Percentiles rank a stretch among this genome's conserved stretches.
phyloP scores from a whole-genome alignment of 2,888 invertebrate species.

The Chaitophorus viminalis region DNA sequence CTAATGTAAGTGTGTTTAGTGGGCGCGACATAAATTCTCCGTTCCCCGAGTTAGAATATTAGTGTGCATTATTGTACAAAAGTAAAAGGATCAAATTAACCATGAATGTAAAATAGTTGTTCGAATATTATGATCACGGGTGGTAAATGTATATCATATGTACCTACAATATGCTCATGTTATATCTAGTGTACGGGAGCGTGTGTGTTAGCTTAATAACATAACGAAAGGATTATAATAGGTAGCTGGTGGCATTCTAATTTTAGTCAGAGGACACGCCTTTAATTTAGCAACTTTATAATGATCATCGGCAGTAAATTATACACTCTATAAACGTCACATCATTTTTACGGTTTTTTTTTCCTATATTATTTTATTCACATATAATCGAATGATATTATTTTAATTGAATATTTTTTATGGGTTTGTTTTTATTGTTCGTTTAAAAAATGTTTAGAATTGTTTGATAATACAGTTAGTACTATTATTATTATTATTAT shows the following conservation, averaged over 20 bases:
- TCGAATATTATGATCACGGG: constrained; percentile 18
- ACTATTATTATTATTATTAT: too few relatives aligned
- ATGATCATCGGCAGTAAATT: neutral
- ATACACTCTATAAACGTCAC: neutral
- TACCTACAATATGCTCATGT: too few relatives aligned
- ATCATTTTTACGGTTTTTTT: neutral
- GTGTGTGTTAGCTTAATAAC: neutral
- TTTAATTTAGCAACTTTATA: neutral
- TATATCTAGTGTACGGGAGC: neutral
- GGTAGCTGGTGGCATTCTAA: neutral
- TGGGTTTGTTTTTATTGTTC: neutral
- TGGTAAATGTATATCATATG: neutral
- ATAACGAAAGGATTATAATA: neutral
- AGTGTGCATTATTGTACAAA: neutral
- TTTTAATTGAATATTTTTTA: neutral
- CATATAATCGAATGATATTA: neutral
- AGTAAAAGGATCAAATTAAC: constrained; percentile 37
- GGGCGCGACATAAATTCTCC: constrained; percentile 36
- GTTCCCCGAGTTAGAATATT: constrained; percentile 7
- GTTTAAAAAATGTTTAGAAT: neutral
- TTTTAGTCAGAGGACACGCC: neutral
- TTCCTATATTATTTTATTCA: neutral
- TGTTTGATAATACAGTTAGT: too few relatives aligned
- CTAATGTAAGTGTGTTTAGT: neutral
- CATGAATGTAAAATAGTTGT: constrained; percentile 33